These are phyloP conservation scores for Phataginus tetradactyla DNA, from an alignment of 2,797 vertebrate genomes.

Conservation along the genomic window DNA sequence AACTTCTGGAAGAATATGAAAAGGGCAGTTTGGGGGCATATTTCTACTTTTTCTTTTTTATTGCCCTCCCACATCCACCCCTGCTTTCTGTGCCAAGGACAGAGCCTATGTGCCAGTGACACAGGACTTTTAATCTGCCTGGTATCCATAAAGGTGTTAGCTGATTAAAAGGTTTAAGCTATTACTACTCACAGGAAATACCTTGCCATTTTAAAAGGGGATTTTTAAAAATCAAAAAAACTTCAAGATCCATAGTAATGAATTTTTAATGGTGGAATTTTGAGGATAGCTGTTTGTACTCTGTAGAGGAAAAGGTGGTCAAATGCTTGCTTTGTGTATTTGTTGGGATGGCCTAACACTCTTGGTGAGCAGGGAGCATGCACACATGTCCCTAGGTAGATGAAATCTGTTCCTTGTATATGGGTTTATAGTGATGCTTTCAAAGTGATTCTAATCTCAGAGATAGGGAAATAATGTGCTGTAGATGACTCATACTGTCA, in stretches of 20 bases:
- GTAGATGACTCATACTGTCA: neutral
- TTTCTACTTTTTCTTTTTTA: slow-evolving; percentile 5
- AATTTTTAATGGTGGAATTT: slow-evolving; percentile 37
- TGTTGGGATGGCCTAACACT: neutral
- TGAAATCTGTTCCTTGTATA: neutral
- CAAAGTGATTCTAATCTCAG: neutral
- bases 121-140: neutral
- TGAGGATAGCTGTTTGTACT: neutral
- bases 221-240: slow-evolving; percentile 22
- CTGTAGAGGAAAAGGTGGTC: neutral
- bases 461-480: slow-evolving; percentile 21
- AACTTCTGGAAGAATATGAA: slow-evolving; percentile 15
- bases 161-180: neutral
- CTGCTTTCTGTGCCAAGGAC: neutral
- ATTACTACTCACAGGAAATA: slow-evolving; percentile 26
- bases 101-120: neutral
- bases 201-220: slow-evolving; percentile 31
- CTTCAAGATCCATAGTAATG: neutral
- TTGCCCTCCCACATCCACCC: neutral
- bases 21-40: neutral
- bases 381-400: neutral
- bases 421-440: neutral
- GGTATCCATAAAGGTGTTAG: slow-evolving; percentile 25
- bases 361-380: neutral
- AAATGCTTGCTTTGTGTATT: neutral